phyloP scores from a whole-genome alignment of 1,140 invertebrate species.

The Zaprionus ghesquierei region DNA sequence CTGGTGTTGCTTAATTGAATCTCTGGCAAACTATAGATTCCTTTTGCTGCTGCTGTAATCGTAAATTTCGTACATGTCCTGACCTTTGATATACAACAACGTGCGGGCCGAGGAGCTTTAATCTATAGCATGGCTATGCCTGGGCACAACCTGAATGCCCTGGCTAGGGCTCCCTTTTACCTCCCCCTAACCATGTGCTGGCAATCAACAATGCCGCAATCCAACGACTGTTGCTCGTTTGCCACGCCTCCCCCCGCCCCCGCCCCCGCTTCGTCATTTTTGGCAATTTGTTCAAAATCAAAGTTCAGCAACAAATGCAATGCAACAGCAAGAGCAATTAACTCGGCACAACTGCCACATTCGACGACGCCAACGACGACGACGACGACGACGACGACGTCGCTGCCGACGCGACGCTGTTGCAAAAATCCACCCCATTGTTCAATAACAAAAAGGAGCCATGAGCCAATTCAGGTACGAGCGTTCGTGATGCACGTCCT shows the following conservation, averaged over 20 bases:
- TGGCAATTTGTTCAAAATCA: conserved; percentile 79
- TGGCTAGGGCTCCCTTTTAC: neutral
- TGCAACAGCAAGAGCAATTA: conserved; percentile 75
- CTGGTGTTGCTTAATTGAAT: conserved; percentile 21
- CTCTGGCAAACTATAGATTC: conserved; percentile 1
- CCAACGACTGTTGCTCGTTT: conserved; percentile 53
- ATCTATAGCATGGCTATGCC: conserved; percentile 27
- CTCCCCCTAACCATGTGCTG: conserved; percentile 20
- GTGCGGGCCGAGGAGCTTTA: conserved; percentile 29
- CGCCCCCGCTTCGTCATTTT: conserved; percentile 41
- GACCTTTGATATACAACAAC: conserved; percentile 45
- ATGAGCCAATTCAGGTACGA: conserved; percentile 73
- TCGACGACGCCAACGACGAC: conserved; percentile 44
- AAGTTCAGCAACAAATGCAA: conserved; percentile 77
- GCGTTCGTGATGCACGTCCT: neutral
- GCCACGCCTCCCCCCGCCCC: conserved; percentile 1
- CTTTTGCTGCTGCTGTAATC: conserved; percentile 5
- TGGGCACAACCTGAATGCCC: neutral
- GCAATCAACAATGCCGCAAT: conserved; percentile 54
- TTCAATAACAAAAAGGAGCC: conserved; percentile 69
- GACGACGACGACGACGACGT: conserved; percentile 16
- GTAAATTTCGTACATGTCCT: conserved; percentile 41
- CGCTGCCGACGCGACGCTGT: conserved; percentile 37
- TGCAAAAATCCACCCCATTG: conserved; percentile 75
- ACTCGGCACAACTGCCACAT: conserved; percentile 79